Conservation (phyloP, 2,888 invertebrate genomes). For the Ctenicera cuprea region DNA sequence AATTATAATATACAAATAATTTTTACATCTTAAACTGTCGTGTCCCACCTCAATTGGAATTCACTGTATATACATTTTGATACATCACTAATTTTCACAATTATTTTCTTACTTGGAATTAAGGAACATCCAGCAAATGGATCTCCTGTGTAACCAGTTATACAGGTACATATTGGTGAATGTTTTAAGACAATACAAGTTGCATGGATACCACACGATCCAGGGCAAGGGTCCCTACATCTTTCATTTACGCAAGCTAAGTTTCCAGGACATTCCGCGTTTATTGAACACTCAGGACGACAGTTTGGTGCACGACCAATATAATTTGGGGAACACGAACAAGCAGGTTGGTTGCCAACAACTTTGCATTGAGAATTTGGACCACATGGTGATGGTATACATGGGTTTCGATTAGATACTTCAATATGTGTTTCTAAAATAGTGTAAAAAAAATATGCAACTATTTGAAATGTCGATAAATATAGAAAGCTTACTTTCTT, state of each 20-base stretch:
- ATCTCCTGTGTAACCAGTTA: conserved; percentile 87
- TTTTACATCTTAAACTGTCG: too few species aligned
- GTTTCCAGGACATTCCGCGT: conserved; percentile 89
- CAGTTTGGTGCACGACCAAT: conserved; percentile 91
- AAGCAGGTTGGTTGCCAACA: conserved; percentile 85
- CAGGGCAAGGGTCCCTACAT: conserved; percentile 89
- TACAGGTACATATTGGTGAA: conserved; percentile 88
- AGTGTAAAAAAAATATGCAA: too few species aligned
- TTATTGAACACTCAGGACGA: conserved; percentile 89
- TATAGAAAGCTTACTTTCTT: conserved; percentile 78
- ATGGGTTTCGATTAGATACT: conserved; percentile 81
- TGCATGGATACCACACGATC: conserved; percentile 87
- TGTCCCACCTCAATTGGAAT: too few species aligned
- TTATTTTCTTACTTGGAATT: conserved; percentile 67
- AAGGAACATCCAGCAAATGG: conserved; percentile 85
- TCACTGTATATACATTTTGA: too few species aligned
- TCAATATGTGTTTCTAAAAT: conserved; percentile 74
- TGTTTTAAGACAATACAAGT: conserved; percentile 89
- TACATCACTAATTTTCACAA: too few species aligned
- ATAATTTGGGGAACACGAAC: conserved; percentile 86
- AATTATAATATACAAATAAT: too few species aligned
- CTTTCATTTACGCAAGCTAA: conserved; percentile 88
- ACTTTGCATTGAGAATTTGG: conserved; percentile 88
- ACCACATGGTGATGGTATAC: conserved; percentile 89
- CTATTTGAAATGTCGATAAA: conserved; percentile 35